These are phyloP conservation scores for Bombyx mori DNA, from an alignment of 1,140 invertebrate species.

Conservation along the genomic window DNA sequence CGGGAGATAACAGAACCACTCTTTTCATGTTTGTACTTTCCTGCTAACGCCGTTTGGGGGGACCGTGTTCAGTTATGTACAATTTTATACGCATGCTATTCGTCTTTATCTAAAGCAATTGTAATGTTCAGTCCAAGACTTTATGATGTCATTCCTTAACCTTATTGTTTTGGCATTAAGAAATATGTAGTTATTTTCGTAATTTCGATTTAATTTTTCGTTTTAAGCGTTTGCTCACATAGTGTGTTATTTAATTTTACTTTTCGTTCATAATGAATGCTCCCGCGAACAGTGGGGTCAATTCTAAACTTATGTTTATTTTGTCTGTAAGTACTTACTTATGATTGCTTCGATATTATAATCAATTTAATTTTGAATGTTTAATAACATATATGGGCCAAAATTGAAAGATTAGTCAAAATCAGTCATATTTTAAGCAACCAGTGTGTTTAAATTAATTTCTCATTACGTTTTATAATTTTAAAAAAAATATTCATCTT, in stretches of 20 bases:
- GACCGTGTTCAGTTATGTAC: no score
- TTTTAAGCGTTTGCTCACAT: slow-evolving; percentile 47
- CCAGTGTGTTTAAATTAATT: slow-evolving; percentile 25
- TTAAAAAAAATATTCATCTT: background rate
- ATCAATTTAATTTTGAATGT: slow-evolving; percentile 30
- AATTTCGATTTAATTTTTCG: slow-evolving; percentile 20
- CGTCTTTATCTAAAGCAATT: no score
- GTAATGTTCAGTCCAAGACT: no score
- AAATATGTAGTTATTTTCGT: background rate
- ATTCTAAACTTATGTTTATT: slow-evolving; percentile 7
- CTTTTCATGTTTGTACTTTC: no score
- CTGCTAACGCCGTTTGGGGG: no score
- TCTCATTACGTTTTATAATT: background rate
- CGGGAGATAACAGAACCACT: no score
- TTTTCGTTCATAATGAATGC: slow-evolving; percentile 4
- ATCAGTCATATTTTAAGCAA: slow-evolving; percentile 44
- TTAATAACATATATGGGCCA: slow-evolving; percentile 56
- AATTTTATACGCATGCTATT: no score
- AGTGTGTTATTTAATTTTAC: slow-evolving; percentile 52
- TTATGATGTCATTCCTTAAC: slow-evolving; percentile 42
- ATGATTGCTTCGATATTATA: slow-evolving; percentile 5
- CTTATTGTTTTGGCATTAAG: slow-evolving; percentile 19
- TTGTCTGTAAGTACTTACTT: slow-evolving; percentile 34
- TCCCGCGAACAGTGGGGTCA: background rate
- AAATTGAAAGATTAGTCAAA: slow-evolving; percentile 61